phyloP scores from a whole-genome alignment of 2,113 vertebrate genomes.

The Odontesthes bonariensis region DNA sequence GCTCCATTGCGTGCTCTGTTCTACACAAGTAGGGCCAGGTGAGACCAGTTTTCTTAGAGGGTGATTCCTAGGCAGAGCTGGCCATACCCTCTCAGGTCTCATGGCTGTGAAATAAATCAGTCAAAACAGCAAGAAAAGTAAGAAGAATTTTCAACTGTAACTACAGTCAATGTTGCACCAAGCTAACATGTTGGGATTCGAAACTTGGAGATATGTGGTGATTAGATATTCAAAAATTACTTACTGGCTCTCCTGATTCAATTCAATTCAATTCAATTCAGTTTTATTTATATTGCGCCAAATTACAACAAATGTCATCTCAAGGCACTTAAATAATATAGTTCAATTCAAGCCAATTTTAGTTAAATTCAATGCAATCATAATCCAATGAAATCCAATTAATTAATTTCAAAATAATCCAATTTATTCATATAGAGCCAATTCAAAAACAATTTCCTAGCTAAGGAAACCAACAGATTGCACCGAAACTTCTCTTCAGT shows the following conservation, averaged over 20 bases:
- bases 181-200: background rate
- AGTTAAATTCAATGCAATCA: too few species aligned
- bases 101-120: slow-evolving; percentile 48
- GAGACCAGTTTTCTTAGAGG: slow-evolving; percentile 29
- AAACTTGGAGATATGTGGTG: background rate
- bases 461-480: too few species aligned
- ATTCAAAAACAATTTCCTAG: too few species aligned
- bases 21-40: slow-evolving; percentile 75
- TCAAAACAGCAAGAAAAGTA: background rate
- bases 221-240: background rate
- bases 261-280: too few species aligned
- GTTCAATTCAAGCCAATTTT: too few species aligned
- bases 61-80: slow-evolving; percentile 19
- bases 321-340: too few species aligned
- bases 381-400: too few species aligned
- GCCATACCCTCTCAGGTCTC: slow-evolving; percentile 46
- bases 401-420: too few species aligned
- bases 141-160: background rate
- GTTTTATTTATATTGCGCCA: too few species aligned
- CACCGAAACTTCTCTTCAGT: too few species aligned
- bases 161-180: background rate
- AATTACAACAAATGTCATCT: too few species aligned
- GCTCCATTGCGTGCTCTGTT: slow-evolving; percentile 89
- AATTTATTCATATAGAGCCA: too few species aligned
- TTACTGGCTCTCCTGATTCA: background rate